Percentiles rank a stretch among this genome's conserved stretches.
Evolutionary conservation across 35 echinoderm and acorn worm genomes (phyloP).

Genomic region (Patiria miniata): DNA sequence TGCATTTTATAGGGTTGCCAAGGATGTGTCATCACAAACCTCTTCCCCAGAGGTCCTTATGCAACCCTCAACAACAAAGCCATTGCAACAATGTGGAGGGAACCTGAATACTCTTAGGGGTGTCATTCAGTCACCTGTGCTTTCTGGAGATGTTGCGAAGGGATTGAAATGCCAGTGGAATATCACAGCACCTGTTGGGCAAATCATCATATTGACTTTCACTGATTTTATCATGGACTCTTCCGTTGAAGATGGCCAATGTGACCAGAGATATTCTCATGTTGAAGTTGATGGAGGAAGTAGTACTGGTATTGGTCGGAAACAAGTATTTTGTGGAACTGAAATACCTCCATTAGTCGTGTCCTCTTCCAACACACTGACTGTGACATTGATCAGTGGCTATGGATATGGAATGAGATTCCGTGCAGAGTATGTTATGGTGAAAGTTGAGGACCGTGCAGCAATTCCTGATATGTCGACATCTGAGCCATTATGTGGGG

Average conservation of each 20-base stretch:
- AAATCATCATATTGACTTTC: background rate
- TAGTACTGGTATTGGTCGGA: background rate
- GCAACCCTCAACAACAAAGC: too few species aligned
- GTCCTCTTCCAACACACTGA: background rate
- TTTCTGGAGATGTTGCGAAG: background rate
- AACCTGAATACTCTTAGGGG: too few species aligned
- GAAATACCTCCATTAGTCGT: background rate
- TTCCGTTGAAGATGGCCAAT: background rate
- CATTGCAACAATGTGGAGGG: too few species aligned
- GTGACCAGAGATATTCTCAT: background rate
- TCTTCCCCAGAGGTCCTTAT: too few species aligned
- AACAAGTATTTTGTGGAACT: background rate
- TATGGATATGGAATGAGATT: background rate
- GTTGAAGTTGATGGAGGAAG: background rate
- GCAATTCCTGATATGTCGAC: too few species aligned
- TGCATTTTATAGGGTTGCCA: background rate
- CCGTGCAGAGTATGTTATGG: background rate
- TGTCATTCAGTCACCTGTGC: too few species aligned
- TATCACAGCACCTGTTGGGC: background rate
- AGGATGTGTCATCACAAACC: too few species aligned
- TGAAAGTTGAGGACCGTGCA: background rate
- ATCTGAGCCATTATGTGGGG: too few species aligned
- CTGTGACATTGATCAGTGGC: background rate
- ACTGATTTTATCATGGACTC: background rate
- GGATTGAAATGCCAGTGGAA: background rate